These are phyloP conservation scores for Denticeps clupeoides DNA, from an alignment of 2,797 vertebrate species.

Conservation along the genomic window DNA sequence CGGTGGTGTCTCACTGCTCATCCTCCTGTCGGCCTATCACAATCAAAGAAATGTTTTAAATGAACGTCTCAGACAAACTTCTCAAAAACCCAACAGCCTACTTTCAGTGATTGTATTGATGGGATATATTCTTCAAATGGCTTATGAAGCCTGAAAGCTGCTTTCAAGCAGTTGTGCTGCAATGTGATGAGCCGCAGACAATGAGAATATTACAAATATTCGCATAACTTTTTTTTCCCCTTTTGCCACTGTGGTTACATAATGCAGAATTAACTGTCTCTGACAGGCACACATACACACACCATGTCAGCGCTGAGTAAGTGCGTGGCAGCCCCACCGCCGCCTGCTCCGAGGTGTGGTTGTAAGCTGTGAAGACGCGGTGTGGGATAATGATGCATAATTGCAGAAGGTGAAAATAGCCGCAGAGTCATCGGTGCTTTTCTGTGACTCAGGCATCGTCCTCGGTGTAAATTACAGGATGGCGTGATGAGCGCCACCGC, in stretches of 20 bases:
- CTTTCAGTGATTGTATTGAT: too few relatives aligned
- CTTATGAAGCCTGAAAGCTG: too few relatives aligned
- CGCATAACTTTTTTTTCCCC: background rate
- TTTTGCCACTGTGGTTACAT: conserved; percentile 2
- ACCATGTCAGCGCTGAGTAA: conserved; percentile 12
- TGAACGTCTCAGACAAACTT: too few relatives aligned
- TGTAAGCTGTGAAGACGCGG: background rate
- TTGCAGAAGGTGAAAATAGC: conserved; percentile 2
- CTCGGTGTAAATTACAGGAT: too few relatives aligned
- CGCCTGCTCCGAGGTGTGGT: conserved; percentile 18
- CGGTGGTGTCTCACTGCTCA: conserved; percentile 51
- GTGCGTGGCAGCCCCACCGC: background rate
- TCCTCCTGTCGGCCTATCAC: conserved; percentile 53
- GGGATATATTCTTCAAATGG: too few relatives aligned
- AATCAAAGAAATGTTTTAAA: conserved; percentile 1
- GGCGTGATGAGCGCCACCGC: too few relatives aligned
- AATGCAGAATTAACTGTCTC: conserved; percentile 9
- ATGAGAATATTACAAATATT: too few relatives aligned
- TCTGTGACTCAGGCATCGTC: conserved; percentile 14
- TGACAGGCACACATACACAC: conserved; percentile 2
- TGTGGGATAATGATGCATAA: conserved; percentile 2
- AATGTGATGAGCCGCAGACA: too few relatives aligned
- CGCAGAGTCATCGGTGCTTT: conserved; percentile 17
- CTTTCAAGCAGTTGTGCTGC: too few relatives aligned
- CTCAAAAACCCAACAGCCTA: too few relatives aligned